Percentiles rank a stretch among this genome's conserved stretches.
Conservation (phyloP, 2,888 invertebrate species). For the Metacarcinus magister region DNA sequence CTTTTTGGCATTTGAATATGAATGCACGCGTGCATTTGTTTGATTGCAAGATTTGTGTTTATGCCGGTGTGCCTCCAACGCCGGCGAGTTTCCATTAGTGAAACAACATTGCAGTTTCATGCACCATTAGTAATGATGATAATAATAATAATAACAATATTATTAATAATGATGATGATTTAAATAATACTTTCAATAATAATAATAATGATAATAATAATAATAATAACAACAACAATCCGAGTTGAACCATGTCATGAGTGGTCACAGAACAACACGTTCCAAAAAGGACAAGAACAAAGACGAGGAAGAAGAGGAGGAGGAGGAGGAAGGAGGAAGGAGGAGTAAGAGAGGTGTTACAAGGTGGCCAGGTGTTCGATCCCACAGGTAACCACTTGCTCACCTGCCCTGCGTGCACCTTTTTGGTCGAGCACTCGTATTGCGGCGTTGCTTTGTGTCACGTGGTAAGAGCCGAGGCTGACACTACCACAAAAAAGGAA, state of each 20-base stretch:
- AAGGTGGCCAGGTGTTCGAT: background rate
- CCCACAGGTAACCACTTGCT: background rate
- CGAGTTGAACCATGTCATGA: too few relatives aligned
- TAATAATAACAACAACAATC: background rate
- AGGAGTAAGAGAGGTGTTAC: too few relatives aligned
- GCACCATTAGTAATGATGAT: background rate
- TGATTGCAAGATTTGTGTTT: constrained; percentile 36
- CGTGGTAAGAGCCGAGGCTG: background rate
- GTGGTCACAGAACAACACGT: too few relatives aligned
- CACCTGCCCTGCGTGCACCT: background rate
- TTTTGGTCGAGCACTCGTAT: background rate
- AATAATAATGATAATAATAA: background rate
- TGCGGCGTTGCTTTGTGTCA: background rate
- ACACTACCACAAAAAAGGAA: background rate
- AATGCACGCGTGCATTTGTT: constrained; percentile 41
- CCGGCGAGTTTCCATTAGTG: background rate
- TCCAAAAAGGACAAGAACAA: background rate
- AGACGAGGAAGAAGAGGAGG: background rate
- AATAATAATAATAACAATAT: background rate
- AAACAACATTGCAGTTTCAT: background rate
- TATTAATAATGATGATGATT: background rate
- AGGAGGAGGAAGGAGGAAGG: background rate
- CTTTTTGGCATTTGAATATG: constrained; percentile 21
- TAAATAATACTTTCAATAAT: background rate
- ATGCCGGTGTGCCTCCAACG: background rate